phyloP scores from a whole-genome alignment of 2,888 invertebrate species.

The Alviniconcha strummeri region DNA sequence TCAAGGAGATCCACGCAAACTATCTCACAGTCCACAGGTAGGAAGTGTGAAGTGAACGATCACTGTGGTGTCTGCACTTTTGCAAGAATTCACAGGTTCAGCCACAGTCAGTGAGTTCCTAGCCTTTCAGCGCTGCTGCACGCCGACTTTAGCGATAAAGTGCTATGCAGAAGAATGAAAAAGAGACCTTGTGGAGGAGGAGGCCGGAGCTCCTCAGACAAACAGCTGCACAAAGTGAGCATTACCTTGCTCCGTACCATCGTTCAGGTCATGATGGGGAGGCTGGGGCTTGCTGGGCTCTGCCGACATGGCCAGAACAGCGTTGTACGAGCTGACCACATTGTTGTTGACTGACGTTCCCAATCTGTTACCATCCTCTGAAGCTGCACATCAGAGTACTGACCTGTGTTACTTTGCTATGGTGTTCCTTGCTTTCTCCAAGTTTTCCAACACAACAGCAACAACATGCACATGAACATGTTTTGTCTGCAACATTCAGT shows the following conservation, averaged over 20 bases:
- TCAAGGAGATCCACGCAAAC: too few species aligned
- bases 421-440: neutral
- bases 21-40: too few species aligned
- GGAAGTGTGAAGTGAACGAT: too few species aligned
- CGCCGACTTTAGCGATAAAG: too few species aligned
- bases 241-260: slow-evolving; percentile 6
- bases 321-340: slow-evolving; percentile 63
- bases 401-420: neutral
- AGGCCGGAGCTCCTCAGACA: neutral
- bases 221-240: slow-evolving; percentile 6
- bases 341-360: slow-evolving; percentile 54
- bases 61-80: too few species aligned
- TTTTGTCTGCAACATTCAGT: too few species aligned
- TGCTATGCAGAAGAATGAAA: too few species aligned
- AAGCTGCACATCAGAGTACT: neutral
- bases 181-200: too few species aligned
- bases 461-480: neutral
- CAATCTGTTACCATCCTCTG: neutral
- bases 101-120: too few species aligned
- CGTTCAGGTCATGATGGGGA: neutral
- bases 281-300: slow-evolving; percentile 39
- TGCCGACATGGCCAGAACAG: slow-evolving; percentile 61
- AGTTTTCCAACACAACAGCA: neutral
- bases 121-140: too few species aligned
- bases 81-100: too few species aligned